These are phyloP conservation scores for Andrena dorsata DNA, from an alignment of 2,888 invertebrate genomes.

Conservation along the genomic window DNA sequence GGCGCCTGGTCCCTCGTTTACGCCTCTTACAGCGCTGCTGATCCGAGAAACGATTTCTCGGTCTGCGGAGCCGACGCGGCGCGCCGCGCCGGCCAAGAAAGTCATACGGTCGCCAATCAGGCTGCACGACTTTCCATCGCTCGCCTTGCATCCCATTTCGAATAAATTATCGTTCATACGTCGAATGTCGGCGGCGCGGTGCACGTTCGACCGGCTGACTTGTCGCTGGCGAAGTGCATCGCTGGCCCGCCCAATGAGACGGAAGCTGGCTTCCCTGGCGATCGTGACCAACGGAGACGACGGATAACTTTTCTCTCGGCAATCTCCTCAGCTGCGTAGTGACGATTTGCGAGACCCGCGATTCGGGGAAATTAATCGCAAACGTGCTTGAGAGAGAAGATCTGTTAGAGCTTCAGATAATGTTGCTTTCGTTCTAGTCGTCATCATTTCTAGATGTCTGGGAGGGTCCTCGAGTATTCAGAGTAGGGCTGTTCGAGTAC, in stretches of 20 bases:
- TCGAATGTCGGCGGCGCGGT: constrained; percentile 52
- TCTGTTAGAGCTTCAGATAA: neutral
- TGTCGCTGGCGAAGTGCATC: constrained; percentile 66
- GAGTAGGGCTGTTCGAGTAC: too few relatives aligned
- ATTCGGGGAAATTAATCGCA: neutral
- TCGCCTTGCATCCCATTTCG: constrained; percentile 64
- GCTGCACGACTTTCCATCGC: constrained; percentile 70
- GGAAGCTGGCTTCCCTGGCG: constrained; percentile 68
- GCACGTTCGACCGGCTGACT: constrained; percentile 49
- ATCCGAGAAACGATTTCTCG: constrained; percentile 74
- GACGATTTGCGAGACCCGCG: neutral
- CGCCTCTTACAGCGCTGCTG: constrained; percentile 54
- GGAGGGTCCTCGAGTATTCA: too few relatives aligned
- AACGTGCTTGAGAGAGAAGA: neutral
- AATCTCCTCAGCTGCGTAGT: neutral
- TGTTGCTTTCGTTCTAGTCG: neutral
- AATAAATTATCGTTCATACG: constrained; percentile 72
- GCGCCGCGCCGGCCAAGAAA: constrained; percentile 55
- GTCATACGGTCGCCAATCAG: constrained; percentile 61
- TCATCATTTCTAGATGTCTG: too few relatives aligned
- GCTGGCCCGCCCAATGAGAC: constrained; percentile 68
- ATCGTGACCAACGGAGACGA: constrained; percentile 50
- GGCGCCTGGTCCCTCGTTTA: constrained; percentile 3
- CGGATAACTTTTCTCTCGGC: neutral
- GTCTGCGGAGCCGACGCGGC: constrained; percentile 60